phyloP scores from a whole-genome alignment of 2,797 vertebrate species.

The Ctenochaetus hawaiiensis region DNA sequence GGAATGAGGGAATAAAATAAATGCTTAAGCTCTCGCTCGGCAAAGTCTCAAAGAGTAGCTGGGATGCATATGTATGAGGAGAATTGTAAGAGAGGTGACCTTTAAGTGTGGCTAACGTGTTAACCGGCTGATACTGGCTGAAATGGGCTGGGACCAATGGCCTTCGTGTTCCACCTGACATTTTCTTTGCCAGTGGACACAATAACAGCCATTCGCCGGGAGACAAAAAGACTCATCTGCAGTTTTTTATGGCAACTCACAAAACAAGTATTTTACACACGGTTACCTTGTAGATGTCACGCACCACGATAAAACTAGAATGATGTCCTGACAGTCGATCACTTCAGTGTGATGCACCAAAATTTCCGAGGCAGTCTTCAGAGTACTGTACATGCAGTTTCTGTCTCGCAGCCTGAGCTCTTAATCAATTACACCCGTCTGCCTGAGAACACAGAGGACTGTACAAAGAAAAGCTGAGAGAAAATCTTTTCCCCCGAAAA shows the following conservation, averaged over 20 bases:
- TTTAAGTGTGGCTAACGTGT: conserved; percentile 70
- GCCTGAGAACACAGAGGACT: conserved; percentile 45
- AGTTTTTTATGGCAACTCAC: conserved; percentile 4
- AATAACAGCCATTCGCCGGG: conserved; percentile 17
- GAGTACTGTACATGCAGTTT: conserved; percentile 22
- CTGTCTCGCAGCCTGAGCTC: conserved; percentile 28
- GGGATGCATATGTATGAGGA: conserved; percentile 73
- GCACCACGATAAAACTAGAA: neutral
- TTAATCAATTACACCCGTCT: conserved; percentile 66
- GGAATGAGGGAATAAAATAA: conserved; percentile 62
- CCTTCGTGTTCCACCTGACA: conserved; percentile 30
- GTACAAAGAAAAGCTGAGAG: conserved; percentile 39
- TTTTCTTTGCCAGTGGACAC: conserved; percentile 40
- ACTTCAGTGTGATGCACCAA: neutral
- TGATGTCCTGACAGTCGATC: conserved; percentile 21
- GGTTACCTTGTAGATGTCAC: neutral
- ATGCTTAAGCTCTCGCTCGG: conserved; percentile 57
- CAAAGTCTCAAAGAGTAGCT: conserved; percentile 44
- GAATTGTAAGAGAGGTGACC: conserved; percentile 71
- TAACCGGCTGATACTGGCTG: conserved; percentile 61
- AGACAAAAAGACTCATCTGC: conserved; percentile 10
- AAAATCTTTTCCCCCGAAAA: conserved; percentile 42
- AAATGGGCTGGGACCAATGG: conserved; percentile 36
- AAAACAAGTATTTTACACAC: neutral
- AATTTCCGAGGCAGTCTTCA: conserved; percentile 20